Percentiles rank a stretch among this genome's conserved stretches.
phyloP scores from a whole-genome alignment of 2,888 invertebrate species.

The Spilosoma lubricipeda region DNA sequence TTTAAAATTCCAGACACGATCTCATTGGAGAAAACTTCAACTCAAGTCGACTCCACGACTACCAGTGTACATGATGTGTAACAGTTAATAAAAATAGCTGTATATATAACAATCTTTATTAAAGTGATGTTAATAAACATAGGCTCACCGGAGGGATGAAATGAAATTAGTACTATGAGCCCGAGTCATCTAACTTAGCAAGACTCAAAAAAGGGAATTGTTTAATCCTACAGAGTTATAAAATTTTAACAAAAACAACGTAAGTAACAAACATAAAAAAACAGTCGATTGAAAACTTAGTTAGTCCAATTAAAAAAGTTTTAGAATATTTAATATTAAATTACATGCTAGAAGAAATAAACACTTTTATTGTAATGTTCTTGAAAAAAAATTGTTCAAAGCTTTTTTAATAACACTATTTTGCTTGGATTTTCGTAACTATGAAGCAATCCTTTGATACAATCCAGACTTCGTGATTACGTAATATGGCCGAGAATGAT shows the following conservation, averaged over 20 bases:
- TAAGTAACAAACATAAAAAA: too few species aligned
- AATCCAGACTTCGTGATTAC: conserved; percentile 17
- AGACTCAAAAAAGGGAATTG: not conserved
- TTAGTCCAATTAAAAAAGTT: too few species aligned
- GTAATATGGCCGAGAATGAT: conserved; percentile 26
- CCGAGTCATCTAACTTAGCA: too few species aligned
- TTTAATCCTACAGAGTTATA: too few species aligned
- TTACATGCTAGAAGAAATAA: too few species aligned
- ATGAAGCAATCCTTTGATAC: conserved; percentile 22
- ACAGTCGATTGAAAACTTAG: too few species aligned
- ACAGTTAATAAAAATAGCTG: not conserved
- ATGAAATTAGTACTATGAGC: not conserved
- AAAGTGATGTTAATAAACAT: not conserved
- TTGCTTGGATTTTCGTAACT: not conserved
- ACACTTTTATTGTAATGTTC: not conserved
- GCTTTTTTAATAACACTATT: not conserved
- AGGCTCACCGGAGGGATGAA: too few species aligned
- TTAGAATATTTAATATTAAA: too few species aligned
- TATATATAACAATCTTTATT: not conserved
- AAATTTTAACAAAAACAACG: too few species aligned
- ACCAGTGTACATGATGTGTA: not conserved
- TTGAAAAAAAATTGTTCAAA: too few species aligned
- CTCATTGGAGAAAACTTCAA: too few species aligned
- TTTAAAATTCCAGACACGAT: not conserved
- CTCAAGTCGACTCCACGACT: not conserved